Percentiles rank a stretch among this genome's conserved stretches.
Evolutionary conservation across 2,113 vertebrate genomes (phyloP).

Genomic region (Chionodraco myersi): DNA sequence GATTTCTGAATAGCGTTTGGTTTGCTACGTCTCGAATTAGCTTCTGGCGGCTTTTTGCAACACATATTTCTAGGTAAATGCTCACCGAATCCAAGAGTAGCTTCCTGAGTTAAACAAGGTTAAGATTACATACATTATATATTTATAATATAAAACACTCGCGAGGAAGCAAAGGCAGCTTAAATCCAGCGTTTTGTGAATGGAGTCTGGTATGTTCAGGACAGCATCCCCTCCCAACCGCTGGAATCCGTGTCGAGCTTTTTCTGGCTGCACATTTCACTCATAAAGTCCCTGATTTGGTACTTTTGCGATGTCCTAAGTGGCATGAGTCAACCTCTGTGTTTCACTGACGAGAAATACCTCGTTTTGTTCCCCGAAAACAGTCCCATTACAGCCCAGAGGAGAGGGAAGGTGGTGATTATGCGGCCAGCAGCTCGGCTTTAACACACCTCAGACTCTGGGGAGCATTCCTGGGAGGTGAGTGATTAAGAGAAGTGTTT

Average conservation of each 20-base stretch:
- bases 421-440: slow-evolving; percentile 53
- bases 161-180: background rate
- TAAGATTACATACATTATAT: no score
- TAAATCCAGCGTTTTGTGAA: slow-evolving; percentile 10
- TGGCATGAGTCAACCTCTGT: slow-evolving; percentile 47
- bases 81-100: background rate
- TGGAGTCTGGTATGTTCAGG: slow-evolving; percentile 16
- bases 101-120: background rate
- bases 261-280: background rate
- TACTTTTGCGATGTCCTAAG: slow-evolving; percentile 42
- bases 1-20: no score
- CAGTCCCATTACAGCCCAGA: slow-evolving; percentile 37
- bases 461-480: slow-evolving; percentile 66
- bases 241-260: slow-evolving; percentile 27
- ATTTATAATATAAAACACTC: no score
- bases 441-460: slow-evolving; percentile 41
- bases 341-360: slow-evolving; percentile 52
- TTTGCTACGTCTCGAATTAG: background rate
- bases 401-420: slow-evolving; percentile 50
- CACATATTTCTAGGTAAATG: no score
- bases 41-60: background rate
- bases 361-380: slow-evolving; percentile 49
- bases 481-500: slow-evolving; percentile 34
- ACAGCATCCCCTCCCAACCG: slow-evolving; percentile 5
- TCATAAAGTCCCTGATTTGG: slow-evolving; percentile 53